Base-by-base conservation (phyloP, 2,113 vertebrate genomes). In the Onychostoma macrolepis region DNA sequence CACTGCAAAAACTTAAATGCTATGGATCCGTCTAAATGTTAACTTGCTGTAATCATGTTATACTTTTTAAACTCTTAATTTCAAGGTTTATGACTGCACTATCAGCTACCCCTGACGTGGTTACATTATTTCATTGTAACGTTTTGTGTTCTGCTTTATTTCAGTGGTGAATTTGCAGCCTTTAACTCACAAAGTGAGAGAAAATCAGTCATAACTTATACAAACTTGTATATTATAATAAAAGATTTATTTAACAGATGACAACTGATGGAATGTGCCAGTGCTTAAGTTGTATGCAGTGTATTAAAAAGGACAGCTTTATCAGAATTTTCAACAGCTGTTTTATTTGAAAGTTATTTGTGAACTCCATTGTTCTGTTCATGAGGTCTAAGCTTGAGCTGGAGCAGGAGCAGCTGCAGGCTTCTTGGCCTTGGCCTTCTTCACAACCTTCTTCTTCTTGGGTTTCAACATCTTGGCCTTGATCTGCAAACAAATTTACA, bases 391-490 rank as follows among this genome's bases (percentile, higher is more conserved):
- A 19, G 56, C 75, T 94, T 63, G 95, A n/a, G 72, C 79, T 1
- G 89, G 74, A 41, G 86, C 81, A 15, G 85, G 58, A 26, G 89
- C 75, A 56, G 88, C 89, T 28, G 65, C 72, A 4, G 85, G 13
- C 56, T 85, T 88, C 87, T 87, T 90, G 58, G 84, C 78, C 80
- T 88, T 91, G 50, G 13, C 36, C 9, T 69, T 87, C 89, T 94
- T 94, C 91, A 90, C 94, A 38, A 56, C 74, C 56, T 89, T 92
- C 90, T 91, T 94, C 89, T 91, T 95, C 94, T 95, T 95, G 90
- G 94, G 88, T 56, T 95, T 96, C 92, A 95, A 91, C 92, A 95
- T 93, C 92, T 95, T 95, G 38, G 93, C 94, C 93, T 95, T 95
- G 87, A 94, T 93, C 95, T 96, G 69, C 21, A 71, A 17, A 71